A percentile compares a stretch with the other conserved stretches of the same genome.
Evolutionary conservation across 2,888 invertebrate genomes (phyloP).

Genomic region (Cheilosia pagana): DNA sequence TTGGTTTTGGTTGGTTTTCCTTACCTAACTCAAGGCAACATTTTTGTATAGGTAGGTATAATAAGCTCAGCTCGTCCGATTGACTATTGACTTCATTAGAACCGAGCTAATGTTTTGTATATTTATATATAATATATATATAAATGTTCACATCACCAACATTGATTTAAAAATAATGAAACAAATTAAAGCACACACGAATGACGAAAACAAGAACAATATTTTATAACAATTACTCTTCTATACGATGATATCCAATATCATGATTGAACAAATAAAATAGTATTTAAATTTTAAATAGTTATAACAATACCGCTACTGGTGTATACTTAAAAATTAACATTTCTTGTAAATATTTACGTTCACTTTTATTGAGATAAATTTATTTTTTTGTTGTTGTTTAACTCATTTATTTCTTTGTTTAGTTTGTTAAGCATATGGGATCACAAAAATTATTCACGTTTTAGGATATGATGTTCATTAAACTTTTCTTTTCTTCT

Average conservation of each 20-base stretch:
- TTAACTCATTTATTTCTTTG: neutral
- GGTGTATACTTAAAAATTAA: constrained; percentile 24
- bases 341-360: constrained; percentile 21
- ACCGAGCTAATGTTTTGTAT: constrained; percentile 17
- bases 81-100: constrained; percentile 31
- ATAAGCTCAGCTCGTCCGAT: constrained; percentile 33
- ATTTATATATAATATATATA: constrained; percentile 2
- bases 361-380: constrained; percentile 6
- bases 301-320: constrained; percentile 18
- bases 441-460: constrained; percentile 56
- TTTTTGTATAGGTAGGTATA: constrained; percentile 14
- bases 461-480: constrained; percentile 39
- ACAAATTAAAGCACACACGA: constrained; percentile 26
- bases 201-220: constrained; percentile 19
- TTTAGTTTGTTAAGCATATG: constrained; percentile 27
- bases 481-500: neutral
- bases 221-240: constrained; percentile 18
- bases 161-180: neutral
- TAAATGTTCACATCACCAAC: constrained; percentile 16
- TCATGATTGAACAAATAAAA: constrained; percentile 15
- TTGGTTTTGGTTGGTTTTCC: constrained; percentile 14
- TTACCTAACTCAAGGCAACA: constrained; percentile 34
- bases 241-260: constrained; percentile 14
- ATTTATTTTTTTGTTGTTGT: neutral
- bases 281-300: constrained; percentile 17